Evolutionary conservation across 2,113 vertebrate genomes (phyloP).

Genomic region (Anhinga anhinga): DNA sequence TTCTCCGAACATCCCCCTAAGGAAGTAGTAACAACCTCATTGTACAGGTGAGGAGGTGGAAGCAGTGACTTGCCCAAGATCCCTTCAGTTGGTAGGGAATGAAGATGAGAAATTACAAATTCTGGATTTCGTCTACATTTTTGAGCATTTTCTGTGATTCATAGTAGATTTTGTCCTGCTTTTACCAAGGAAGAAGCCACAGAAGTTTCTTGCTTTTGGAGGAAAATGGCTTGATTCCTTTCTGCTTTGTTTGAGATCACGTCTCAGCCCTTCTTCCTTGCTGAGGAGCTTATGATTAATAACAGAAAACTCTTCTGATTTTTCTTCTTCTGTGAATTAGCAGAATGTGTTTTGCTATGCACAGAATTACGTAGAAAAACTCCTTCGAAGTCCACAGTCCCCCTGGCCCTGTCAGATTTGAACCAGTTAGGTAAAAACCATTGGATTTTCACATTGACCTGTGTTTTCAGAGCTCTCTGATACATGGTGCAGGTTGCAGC

Average conservation of each 20-base stretch:
- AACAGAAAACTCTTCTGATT: not conserved
- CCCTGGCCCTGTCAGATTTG: not conserved
- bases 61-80: not conserved
- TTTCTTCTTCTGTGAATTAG: not conserved
- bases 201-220: not conserved
- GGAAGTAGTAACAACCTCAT: not conserved
- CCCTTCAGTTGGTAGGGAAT: not conserved
- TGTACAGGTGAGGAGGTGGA: not conserved
- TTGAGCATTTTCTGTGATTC: not conserved
- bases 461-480: not conserved
- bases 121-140: not conserved
- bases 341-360: not conserved
- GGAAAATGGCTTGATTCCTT: not conserved
- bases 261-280: not conserved
- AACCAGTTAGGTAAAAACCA: rapidly evolving
- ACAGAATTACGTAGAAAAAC: not conserved
- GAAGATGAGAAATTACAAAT: not conserved
- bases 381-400: rapidly evolving
- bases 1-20: not conserved
- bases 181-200: not conserved
- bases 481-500: not conserved
- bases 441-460: not conserved
- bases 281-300: not conserved
- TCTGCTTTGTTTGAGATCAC: not conserved
- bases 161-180: not conserved